Evolutionary conservation across 2,113 vertebrate species (phyloP).

Genomic region (Megaleporinus macrocephalus): DNA sequence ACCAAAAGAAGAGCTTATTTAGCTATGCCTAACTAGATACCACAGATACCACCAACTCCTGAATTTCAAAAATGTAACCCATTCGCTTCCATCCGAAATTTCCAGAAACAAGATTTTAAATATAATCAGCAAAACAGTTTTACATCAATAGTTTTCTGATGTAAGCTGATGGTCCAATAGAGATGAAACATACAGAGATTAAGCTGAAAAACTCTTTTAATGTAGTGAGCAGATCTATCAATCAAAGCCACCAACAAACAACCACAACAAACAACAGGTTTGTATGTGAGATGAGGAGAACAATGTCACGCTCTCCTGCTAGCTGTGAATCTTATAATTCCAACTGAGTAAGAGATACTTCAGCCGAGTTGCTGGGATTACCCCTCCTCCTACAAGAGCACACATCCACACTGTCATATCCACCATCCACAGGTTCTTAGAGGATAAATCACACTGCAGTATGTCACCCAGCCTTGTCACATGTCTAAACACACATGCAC

Average conservation of each 20-base stretch:
- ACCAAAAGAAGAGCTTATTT: too few relatives aligned
- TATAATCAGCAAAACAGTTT: too few relatives aligned
- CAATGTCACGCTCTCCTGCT: not conserved
- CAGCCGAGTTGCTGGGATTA: not conserved
- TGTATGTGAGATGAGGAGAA: not conserved
- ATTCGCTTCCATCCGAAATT: too few relatives aligned
- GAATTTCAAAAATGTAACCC: too few relatives aligned
- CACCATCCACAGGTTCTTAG: not conserved
- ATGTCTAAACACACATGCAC: conserved; percentile 12
- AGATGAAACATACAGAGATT: not conserved
- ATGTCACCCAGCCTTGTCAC: not conserved
- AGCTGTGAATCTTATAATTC: not conserved
- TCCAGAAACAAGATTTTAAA: too few relatives aligned
- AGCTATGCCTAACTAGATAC: too few relatives aligned
- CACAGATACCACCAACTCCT: too few relatives aligned
- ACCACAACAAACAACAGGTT: not conserved
- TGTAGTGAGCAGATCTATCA: not conserved
- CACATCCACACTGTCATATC: conserved; percentile 16
- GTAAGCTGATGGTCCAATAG: too few relatives aligned
- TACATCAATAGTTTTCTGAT: too few relatives aligned
- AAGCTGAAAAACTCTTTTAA: not conserved
- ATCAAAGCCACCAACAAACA: not conserved
- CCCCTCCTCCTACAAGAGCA: conserved; percentile 32
- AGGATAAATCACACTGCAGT: conserved; percentile 25
- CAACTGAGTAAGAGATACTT: not conserved